These are phyloP conservation scores for Chironex yamaguchii DNA, from an alignment of 30 jellyfish, hydroid and myxozoan genomes.

Conservation along the genomic window DNA sequence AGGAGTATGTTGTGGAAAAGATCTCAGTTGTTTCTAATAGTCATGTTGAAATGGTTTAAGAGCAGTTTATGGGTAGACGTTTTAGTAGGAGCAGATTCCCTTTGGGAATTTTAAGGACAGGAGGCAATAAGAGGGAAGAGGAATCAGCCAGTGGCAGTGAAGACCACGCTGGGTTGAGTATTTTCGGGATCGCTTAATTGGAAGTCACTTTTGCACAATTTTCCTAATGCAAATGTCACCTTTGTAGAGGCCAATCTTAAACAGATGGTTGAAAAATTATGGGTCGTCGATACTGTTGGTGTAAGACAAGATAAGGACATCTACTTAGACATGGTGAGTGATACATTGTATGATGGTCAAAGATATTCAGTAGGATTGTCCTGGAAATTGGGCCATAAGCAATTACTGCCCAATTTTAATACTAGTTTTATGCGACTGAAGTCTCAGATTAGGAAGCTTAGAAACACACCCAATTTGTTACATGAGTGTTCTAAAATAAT, in stretches of 20 bases:
- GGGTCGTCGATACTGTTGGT: no score
- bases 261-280: no score
- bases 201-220: background rate
- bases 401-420: no score
- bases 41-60: constrained; percentile 1
- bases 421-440: no score
- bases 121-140: background rate
- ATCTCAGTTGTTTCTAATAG: background rate
- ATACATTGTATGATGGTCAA: background rate
- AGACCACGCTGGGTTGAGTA: background rate
- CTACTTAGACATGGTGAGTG: background rate
- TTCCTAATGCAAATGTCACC: background rate
- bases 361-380: background rate
- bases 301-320: background rate
- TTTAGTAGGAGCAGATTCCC: background rate
- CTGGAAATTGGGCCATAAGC: no score
- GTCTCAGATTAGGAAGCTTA: no score
- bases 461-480: no score
- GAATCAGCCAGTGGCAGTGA: background rate
- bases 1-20: background rate
- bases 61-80: background rate
- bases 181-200: background rate
- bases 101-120: background rate
- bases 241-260: background rate
- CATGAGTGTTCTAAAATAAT: no score